Evolutionary conservation across 2,888 invertebrate species (phyloP).

Genomic region (Standfussiana lucernea): DNA sequence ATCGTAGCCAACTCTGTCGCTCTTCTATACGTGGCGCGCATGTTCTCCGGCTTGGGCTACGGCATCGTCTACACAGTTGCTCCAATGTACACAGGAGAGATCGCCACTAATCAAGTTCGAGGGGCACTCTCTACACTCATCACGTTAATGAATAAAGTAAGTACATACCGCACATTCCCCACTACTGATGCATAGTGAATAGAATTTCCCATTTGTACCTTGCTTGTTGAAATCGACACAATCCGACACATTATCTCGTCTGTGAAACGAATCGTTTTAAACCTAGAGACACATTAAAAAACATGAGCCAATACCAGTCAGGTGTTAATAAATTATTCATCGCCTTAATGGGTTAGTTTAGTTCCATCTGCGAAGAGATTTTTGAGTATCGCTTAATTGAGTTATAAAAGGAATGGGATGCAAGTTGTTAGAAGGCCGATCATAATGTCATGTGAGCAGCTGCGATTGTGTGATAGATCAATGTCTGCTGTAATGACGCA

Average conservation of each 20-base stretch:
- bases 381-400: constrained; percentile 25
- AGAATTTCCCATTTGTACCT: constrained; percentile 4
- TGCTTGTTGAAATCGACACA: constrained; percentile 20
- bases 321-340: constrained; percentile 69
- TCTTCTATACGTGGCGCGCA: constrained; percentile 90
- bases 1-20: constrained; percentile 90
- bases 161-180: constrained; percentile 59
- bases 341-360: constrained; percentile 47
- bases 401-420: constrained; percentile 23
- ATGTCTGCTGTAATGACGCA: constrained; percentile 43
- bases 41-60: constrained; percentile 92
- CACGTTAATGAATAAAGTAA: constrained; percentile 90
- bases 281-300: constrained; percentile 61
- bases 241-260: constrained; percentile 18
- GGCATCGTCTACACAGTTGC: constrained; percentile 91
- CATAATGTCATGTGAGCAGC: constrained; percentile 27
- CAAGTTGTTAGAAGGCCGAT: constrained; percentile 1
- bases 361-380: constrained; percentile 33
- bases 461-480: constrained; percentile 43
- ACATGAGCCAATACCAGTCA: constrained; percentile 62
- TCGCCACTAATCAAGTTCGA: constrained; percentile 91
- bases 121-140: constrained; percentile 92
- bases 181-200: constrained; percentile 28
- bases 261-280: constrained; percentile 50
- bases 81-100: constrained; percentile 92